phyloP scores from a whole-genome alignment of 2,888 invertebrate genomes.

The Sepioteuthis lessoniana region DNA sequence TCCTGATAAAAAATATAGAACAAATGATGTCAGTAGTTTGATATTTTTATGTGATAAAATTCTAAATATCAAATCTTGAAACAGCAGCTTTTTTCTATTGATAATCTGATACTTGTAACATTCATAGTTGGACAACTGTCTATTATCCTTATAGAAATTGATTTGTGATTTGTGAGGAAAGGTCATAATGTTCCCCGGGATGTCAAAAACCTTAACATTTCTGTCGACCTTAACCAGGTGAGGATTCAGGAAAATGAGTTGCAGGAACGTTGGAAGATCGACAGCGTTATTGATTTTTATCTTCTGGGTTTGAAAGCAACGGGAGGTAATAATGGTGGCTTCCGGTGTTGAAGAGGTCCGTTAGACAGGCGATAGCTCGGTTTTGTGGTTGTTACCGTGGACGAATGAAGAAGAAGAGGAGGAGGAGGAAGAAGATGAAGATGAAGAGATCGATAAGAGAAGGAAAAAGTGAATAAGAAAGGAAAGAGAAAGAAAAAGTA shows the following conservation, averaged over 20 bases:
- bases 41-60: too few relatives aligned
- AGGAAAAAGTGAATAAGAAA: background rate
- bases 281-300: background rate
- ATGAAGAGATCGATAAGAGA: background rate
- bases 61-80: too few relatives aligned
- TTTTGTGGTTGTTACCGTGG: background rate
- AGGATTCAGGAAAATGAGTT: background rate
- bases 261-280: background rate
- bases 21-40: too few relatives aligned
- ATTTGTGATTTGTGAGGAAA: too few relatives aligned
- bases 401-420: background rate
- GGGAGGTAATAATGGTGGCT: background rate
- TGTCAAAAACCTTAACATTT: background rate
- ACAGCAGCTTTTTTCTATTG: too few relatives aligned
- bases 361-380: background rate
- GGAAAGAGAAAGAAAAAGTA: background rate
- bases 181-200: too few relatives aligned
- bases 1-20: too few relatives aligned
- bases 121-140: too few relatives aligned
- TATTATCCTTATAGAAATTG: too few relatives aligned
- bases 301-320: too few relatives aligned
- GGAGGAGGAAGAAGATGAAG: background rate
- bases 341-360: background rate
- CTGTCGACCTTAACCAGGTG: background rate
- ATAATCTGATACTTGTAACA: too few relatives aligned